These are phyloP conservation scores for Apis cerana DNA, from an alignment of 1,140 invertebrate species.

Conservation along the genomic window DNA sequence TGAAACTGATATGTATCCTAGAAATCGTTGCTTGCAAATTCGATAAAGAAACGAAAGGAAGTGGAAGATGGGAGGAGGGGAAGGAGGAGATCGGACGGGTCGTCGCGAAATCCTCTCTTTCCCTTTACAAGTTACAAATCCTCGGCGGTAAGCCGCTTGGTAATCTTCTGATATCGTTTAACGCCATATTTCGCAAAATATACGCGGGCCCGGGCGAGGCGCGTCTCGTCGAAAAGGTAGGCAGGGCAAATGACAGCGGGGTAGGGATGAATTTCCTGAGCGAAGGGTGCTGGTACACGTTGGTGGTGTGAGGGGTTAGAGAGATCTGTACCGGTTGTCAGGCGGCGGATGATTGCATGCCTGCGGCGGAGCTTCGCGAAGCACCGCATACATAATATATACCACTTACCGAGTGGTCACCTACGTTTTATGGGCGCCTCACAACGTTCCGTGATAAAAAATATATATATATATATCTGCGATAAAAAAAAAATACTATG, in stretches of 20 bases:
- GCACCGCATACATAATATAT: constrained; percentile 66
- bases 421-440: constrained; percentile 61
- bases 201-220: constrained; percentile 24
- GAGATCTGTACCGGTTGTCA: constrained; percentile 59
- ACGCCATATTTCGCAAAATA: constrained; percentile 70
- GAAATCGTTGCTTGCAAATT: neutral
- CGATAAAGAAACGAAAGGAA: neutral
- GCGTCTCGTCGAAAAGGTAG: constrained; percentile 55
- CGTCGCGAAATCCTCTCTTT: constrained; percentile 18
- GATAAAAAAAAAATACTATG: neutral
- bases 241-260: constrained; percentile 45
- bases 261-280: constrained; percentile 59
- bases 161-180: constrained; percentile 71
- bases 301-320: constrained; percentile 59
- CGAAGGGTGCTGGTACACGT: constrained; percentile 50
- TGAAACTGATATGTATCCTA: too few relatives aligned
- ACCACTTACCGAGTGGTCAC: constrained; percentile 60
- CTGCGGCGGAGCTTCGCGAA: constrained; percentile 67
- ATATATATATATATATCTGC: neutral
- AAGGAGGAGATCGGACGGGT: neutral
- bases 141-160: constrained; percentile 63
- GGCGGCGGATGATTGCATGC: constrained; percentile 70
- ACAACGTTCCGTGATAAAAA: constrained; percentile 44
- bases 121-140: constrained; percentile 63
- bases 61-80: too few relatives aligned